Evolutionary conservation across 2,113 vertebrate genomes (phyloP).

Genomic region (Stegastes partitus): DNA sequence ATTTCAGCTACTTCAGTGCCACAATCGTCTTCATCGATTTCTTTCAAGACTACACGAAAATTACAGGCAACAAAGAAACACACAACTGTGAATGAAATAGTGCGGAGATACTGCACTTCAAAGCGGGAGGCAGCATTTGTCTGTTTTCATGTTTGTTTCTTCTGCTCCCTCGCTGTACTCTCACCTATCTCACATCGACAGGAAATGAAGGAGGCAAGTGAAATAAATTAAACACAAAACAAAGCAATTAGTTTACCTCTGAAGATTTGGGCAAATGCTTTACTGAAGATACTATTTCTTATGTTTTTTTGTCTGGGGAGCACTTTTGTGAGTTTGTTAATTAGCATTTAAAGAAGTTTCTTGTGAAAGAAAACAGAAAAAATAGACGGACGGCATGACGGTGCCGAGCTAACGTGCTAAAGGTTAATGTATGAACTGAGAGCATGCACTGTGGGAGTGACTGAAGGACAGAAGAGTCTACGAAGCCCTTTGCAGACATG

Average conservation of each 20-base stretch:
- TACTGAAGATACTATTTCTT: constrained; percentile 71
- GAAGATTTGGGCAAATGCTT: constrained; percentile 73
- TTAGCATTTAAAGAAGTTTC: constrained; percentile 60
- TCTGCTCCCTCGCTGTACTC: constrained; percentile 36
- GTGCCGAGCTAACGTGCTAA: neutral
- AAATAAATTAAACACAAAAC: constrained; percentile 64
- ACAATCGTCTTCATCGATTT: constrained; percentile 31
- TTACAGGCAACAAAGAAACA: constrained; percentile 46
- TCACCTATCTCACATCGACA: constrained; percentile 75
- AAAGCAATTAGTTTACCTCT: constrained; percentile 76
- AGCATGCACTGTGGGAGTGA: constrained; percentile 3
- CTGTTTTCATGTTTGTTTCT: constrained; percentile 65
- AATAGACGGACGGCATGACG: neutral
- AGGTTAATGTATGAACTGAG: neutral
- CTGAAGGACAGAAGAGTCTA: neutral
- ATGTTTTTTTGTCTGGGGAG: constrained; percentile 58
- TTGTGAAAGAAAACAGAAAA: constrained; percentile 14
- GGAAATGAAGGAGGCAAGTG: constrained; percentile 56
- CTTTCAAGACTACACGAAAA: constrained; percentile 53
- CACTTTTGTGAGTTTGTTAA: constrained; percentile 61
- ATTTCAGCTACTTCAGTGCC: constrained; percentile 23
- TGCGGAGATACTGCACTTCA: constrained; percentile 72
- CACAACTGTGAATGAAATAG: constrained; percentile 12
- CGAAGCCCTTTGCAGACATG: neutral
- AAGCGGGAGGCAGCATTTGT: constrained; percentile 55